Conservation (phyloP, 2,113 vertebrate genomes). For the Leptodactylus fuscus region DNA sequence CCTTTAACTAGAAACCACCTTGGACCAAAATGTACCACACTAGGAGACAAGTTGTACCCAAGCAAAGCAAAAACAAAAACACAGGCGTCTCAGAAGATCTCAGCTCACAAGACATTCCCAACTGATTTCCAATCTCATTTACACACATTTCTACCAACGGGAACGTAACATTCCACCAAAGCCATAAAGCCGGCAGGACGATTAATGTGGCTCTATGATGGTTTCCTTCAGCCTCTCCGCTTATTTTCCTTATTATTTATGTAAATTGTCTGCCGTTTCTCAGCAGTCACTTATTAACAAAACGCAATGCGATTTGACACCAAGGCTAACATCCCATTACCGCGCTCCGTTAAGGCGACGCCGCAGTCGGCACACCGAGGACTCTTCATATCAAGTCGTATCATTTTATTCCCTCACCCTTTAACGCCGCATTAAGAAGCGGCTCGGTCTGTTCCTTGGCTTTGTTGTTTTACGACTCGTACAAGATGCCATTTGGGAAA, state of each 20-base stretch:
- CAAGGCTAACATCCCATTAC: not conserved
- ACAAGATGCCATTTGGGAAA: conserved; percentile 29
- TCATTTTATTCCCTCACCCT: conserved; percentile 32
- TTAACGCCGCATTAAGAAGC: conserved; percentile 26
- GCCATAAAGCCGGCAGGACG: not conserved
- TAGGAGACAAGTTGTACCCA: too few relatives aligned
- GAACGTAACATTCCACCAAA: not conserved
- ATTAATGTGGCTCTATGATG: not conserved
- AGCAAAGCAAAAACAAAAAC: too few relatives aligned
- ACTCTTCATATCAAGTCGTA: conserved; percentile 18
- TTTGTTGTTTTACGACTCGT: conserved; percentile 18
- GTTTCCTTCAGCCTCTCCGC: not conserved
- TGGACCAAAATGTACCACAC: too few relatives aligned
- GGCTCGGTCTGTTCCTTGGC: not conserved
- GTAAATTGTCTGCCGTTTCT: not conserved
- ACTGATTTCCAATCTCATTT: too few relatives aligned
- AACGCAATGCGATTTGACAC: not conserved
- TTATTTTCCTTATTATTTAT: not conserved
- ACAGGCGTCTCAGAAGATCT: too few relatives aligned
- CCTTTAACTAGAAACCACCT: too few relatives aligned
- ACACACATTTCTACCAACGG: too few relatives aligned
- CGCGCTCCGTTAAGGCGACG: not conserved
- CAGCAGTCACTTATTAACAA: conserved; percentile 20
- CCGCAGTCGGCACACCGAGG: not conserved
- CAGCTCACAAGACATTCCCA: too few relatives aligned